Evolutionary conservation across 2,113 vertebrate genomes (phyloP).

Genomic region (Nyctereutes procyonoides): DNA sequence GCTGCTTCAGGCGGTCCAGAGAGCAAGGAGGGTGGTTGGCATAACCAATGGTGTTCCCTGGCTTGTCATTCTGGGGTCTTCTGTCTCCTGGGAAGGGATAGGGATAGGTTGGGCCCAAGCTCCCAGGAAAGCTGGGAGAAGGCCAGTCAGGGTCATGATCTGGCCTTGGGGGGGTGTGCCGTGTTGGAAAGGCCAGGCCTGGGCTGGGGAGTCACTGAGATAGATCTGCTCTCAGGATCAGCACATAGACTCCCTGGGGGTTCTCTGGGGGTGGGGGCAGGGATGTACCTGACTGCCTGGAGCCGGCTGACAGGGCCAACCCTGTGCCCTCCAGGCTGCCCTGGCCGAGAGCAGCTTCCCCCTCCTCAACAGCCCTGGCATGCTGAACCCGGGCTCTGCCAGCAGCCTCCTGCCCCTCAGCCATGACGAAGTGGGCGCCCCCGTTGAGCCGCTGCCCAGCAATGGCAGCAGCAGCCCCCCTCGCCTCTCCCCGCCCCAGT

Average conservation of each 20-base stretch:
- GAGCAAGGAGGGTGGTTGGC: neutral
- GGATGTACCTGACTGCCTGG: neutral
- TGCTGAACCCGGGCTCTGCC: slow-evolving; percentile 93
- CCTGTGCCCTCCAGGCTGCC: slow-evolving; percentile 84
- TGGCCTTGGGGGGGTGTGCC: neutral
- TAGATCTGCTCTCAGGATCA: neutral
- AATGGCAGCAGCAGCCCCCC: slow-evolving; percentile 98
- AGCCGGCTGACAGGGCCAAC: neutral
- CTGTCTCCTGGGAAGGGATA: neutral
- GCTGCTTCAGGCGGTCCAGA: neutral
- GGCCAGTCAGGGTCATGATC: neutral
- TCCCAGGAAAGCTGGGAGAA: neutral
- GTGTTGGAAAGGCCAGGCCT: neutral
- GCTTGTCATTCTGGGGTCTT: neutral
- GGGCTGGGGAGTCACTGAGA: neutral
- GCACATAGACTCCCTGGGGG: neutral
- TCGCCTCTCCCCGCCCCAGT: slow-evolving; percentile 97
- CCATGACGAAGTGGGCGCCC: slow-evolving; percentile 97
- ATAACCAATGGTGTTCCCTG: fast-evolving
- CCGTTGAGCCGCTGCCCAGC: slow-evolving; percentile 98
- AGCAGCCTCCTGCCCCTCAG: slow-evolving; percentile 96
- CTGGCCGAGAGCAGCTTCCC: slow-evolving; percentile 98
- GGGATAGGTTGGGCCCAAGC: neutral
- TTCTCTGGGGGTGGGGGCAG: no score
- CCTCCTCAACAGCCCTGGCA: slow-evolving; percentile 94